Evolutionary conservation across 92 coral and sea anemone genomes (phyloP).

Genomic region (Anthopleura xanthogrammica): DNA sequence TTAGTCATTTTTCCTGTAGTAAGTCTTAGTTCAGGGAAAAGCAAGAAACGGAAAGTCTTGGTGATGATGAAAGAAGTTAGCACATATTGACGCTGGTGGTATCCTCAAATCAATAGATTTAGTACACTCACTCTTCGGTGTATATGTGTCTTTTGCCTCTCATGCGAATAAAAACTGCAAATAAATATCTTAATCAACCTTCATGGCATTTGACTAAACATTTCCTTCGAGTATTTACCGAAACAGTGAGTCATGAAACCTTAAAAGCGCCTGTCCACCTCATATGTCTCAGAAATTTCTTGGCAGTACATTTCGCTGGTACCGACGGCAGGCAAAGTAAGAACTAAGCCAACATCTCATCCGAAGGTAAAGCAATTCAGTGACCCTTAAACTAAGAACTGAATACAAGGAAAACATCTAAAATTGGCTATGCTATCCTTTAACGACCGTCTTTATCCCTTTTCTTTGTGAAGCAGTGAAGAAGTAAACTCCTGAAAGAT

Average conservation of each 20-base stretch:
- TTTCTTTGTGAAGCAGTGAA: constrained; percentile 15
- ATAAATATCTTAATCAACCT: constrained; percentile 31
- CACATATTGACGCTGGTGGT: constrained; percentile 8
- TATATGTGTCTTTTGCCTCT: constrained; percentile 13
- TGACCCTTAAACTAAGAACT: constrained; percentile 8
- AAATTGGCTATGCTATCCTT: constrained; percentile 25
- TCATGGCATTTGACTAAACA: constrained; percentile 4
- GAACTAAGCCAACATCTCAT: background rate
- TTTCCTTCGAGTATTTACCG: background rate
- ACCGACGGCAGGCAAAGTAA: background rate
- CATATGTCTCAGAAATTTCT: background rate
- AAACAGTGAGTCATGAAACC: background rate
- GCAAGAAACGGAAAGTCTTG: too few relatives aligned
- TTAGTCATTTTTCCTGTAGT: constrained; percentile 14
- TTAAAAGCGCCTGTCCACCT: background rate
- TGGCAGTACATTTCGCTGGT: background rate
- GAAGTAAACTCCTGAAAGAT: constrained; percentile 12
- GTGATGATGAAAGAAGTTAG: background rate
- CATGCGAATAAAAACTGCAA: constrained; percentile 27
- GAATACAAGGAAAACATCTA: constrained; percentile 23
- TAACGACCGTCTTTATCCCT: constrained; percentile 1
- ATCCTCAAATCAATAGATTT: constrained; percentile 8
- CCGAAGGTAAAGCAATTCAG: background rate
- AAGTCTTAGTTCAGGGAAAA: background rate
- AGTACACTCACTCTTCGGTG: constrained; percentile 7